A percentile compares a stretch with the other conserved stretches of the same genome.
Evolutionary conservation across 2,797 vertebrate species (phyloP).

Genomic region (Sphenodon punctatus): DNA sequence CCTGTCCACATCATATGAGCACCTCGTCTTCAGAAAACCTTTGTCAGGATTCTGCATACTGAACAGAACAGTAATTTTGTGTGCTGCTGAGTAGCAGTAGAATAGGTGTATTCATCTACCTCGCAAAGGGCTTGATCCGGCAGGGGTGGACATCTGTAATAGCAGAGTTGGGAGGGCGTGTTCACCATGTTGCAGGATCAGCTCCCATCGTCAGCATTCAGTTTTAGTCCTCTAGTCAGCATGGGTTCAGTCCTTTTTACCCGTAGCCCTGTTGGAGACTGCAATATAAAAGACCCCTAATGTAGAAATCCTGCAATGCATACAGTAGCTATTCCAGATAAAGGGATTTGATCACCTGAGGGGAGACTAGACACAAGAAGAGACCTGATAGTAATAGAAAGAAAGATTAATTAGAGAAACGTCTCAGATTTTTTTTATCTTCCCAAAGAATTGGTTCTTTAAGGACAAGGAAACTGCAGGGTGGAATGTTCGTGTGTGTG

Average conservation of each 20-base stretch:
- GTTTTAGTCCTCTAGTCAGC: rapidly evolving
- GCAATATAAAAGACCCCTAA: neutral
- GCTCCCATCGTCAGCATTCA: neutral
- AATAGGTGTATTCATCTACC: rapidly evolving
- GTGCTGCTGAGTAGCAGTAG: too few species aligned
- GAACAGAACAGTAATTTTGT: too few species aligned
- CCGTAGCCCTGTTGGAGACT: neutral
- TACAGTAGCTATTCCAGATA: neutral
- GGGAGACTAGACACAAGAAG: neutral
- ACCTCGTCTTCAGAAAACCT: neutral
- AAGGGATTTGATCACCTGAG: neutral
- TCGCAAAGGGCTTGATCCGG: neutral
- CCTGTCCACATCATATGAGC: neutral
- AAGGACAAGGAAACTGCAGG: neutral
- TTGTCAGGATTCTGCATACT: neutral
- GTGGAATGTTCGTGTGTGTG: too few species aligned
- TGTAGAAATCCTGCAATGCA: neutral
- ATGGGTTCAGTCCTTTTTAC: neutral
- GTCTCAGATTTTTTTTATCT: neutral
- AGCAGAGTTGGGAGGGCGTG: rapidly evolving
- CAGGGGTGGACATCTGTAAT: rapidly evolving
- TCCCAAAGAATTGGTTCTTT: neutral
- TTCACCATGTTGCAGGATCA: neutral
- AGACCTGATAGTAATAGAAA: neutral
- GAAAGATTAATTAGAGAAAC: neutral